Percentiles rank a stretch among this genome's conserved stretches.
Evolutionary conservation across 2,113 vertebrate species (phyloP).

Genomic region (Barbus barbus): DNA sequence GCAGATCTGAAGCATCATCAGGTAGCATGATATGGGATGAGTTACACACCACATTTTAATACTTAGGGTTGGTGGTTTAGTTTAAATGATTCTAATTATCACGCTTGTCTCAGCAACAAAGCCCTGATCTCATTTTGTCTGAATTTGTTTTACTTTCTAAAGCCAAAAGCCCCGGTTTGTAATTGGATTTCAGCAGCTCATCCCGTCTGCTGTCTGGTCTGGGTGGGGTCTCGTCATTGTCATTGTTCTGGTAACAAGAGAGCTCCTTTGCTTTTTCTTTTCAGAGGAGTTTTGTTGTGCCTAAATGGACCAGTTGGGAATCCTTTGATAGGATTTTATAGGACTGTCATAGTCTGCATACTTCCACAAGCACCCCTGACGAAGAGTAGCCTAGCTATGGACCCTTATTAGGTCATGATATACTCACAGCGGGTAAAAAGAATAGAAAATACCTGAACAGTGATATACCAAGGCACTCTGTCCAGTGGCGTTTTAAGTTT

Average conservation of each 20-base stretch:
- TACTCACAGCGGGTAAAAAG: neutral
- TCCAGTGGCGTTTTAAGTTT: too few species aligned
- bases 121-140: neutral
- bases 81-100: neutral
- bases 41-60: neutral
- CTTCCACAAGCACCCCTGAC: slow-evolving; percentile 46
- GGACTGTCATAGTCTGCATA: slow-evolving; percentile 67
- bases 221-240: neutral
- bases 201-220: neutral
- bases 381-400: neutral
- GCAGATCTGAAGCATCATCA: neutral
- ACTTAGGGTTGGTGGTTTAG: neutral
- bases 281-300: slow-evolving; percentile 60
- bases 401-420: neutral
- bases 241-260: slow-evolving; percentile 36
- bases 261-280: slow-evolving; percentile 58
- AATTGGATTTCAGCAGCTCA: neutral
- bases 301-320: slow-evolving; percentile 56
- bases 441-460: neutral
- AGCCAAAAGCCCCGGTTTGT: neutral
- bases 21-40: neutral
- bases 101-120: neutral
- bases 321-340: slow-evolving; percentile 73
- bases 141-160: slow-evolving; percentile 8
- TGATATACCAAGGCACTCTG: too few species aligned